Base-by-base conservation (phyloP, 1,140 invertebrate genomes). In the Atopsyche davidsoni region DNA sequence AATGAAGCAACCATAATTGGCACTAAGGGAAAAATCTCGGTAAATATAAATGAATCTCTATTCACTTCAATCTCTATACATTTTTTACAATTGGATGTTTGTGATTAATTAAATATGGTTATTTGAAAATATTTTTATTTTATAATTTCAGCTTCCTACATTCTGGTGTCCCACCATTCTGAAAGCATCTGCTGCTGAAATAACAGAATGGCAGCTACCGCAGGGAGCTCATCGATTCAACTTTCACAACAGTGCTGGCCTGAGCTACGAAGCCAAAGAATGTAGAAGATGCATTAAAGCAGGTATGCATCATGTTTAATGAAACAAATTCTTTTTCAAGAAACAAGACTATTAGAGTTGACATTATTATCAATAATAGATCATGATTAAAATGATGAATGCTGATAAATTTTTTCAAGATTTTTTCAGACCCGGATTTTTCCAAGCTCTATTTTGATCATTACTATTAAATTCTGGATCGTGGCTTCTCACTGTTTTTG, bases 191-290 rank as follows among this genome's bases (percentile, higher is more conserved):
- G 65, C 68, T n/a, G 72, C 69, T 9, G 69, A 75, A 34, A 66
- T 67, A 10, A 69, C 69, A 2, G 68, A 79, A 43, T 74, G 74
- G 66, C 63, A 70, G 1, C 58, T 83, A 10, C 82, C 81, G 1
- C 62, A 70, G 41, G 63, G 70, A 7, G 64, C 66, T 36, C 62
- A 65, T 23, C 68, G 70, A 31, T 77, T 76, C 49, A 80, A 81
- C 67, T 86, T 79, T 59, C 65, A 67, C 44, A 86, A 87, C 61
- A 82, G 81, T 49, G 75, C 72, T 4, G 85, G 85, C 4, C 67
- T 89, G 0, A 67, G 68, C 44, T 89, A 83, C 59, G 77, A 89
- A 65, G 85, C 83, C 35, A 72, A 77, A 39, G 83, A 86, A 67
- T 73, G 71, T 51, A 64, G 64, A 55, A 64, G 69, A 34, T 71